Evolutionary conservation across 2,113 vertebrate species (phyloP), one percentile per base, ranked within the genome.

Genomic region (Ochotona curzoniae): DNA sequence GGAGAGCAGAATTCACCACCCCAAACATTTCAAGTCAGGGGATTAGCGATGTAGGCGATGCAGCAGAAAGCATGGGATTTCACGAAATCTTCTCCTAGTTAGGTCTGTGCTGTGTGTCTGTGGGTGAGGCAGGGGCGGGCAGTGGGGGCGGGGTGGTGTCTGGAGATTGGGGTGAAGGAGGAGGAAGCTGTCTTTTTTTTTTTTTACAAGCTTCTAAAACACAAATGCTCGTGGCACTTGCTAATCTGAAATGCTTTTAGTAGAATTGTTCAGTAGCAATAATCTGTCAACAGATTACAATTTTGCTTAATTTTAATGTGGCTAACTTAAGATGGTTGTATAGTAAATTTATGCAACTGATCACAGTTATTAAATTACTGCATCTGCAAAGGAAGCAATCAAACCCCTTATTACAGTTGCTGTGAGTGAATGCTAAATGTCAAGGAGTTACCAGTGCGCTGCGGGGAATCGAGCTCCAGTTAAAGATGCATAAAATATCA

Each of bases 321-420:
- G 98, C 98, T 98, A 98, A 98, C 98, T 98, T 98, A 98, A 98
- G 98, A 98, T 98, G 98, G 98, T 98, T 98, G 98, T 98, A 98
- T 98, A 98, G 98, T 98, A 98, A 98, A 98, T 98, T 98, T 98
- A 98, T 98, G 98, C 98, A 98, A 98, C 98, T 98, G 98, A 99
- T 98, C 98, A 98, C 98, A 98, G 98, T 98, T 98, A 99, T 99
- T 98, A 98, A 98, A 98, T 98, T 98, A 98, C 98, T 97, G 98
- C 98, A 98, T 98, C 98, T 98, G 98, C 98, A 98, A 98, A 98
- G 98, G 98, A 98, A 98, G 98, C 98, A 98, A 98, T 98, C 98
- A 99, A 98, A 98, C 98, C 98, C 97, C 98, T 99, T 98, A 98
- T 99, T 98, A 99, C 98, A 98, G 98, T 98, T 98, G 98, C 98